Conservation (phyloP, 2,888 invertebrate species). For the Tridacna gigas region DNA sequence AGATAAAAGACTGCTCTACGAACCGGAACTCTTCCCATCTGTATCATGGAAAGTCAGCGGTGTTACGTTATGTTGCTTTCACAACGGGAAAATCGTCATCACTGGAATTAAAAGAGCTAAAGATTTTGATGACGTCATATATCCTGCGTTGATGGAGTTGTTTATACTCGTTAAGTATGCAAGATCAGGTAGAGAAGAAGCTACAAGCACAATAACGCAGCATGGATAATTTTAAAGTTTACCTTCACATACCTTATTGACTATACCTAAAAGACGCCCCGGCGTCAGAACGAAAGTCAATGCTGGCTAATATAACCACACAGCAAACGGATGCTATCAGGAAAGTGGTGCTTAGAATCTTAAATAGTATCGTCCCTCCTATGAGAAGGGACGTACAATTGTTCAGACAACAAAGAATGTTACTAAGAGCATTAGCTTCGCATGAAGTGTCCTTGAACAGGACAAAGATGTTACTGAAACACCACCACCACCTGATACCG, state of each 20-base stretch:
- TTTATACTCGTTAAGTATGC: too few relatives aligned
- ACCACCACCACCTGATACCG: conserved; percentile 9
- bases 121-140: too few relatives aligned
- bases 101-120: too few relatives aligned
- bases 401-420: conserved; percentile 13
- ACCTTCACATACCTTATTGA: too few relatives aligned
- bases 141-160: too few relatives aligned
- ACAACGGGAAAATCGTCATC: too few relatives aligned
- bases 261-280: conserved; percentile 14
- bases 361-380: conserved; percentile 28
- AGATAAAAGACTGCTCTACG: conserved; percentile 16
- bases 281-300: conserved; percentile 25
- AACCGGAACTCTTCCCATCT: conserved; percentile 50
- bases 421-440: conserved; percentile 23
- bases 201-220: too few relatives aligned
- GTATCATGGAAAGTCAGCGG: too few relatives aligned
- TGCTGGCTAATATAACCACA: conserved; percentile 18
- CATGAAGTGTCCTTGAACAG: conserved; percentile 7
- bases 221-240: too few relatives aligned
- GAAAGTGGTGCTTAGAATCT: conserved; percentile 18
- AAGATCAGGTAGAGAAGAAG: too few relatives aligned
- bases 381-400: conserved; percentile 23
- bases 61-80: too few relatives aligned
- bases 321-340: conserved; percentile 10
- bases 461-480: conserved; percentile 19